Percentiles rank a stretch among this genome's conserved stretches.
phyloP scores from a whole-genome alignment of 2,888 invertebrate species.

The Synanthedon myopaeformis region DNA sequence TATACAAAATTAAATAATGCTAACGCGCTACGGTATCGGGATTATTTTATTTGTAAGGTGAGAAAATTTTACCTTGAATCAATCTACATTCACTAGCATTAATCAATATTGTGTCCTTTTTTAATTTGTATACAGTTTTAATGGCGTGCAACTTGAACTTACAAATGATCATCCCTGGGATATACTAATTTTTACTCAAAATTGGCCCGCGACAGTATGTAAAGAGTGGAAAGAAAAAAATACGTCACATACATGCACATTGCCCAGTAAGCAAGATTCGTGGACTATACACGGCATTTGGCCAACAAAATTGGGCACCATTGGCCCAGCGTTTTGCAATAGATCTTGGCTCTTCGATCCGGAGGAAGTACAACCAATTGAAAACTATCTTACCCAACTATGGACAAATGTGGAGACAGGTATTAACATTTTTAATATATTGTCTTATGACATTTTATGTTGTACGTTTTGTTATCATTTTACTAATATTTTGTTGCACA shows the following conservation, averaged over 20 bases:
- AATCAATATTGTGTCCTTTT: too few species aligned
- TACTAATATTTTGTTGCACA: too few species aligned
- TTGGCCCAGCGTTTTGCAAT: slow-evolving; percentile 81
- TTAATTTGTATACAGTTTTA: slow-evolving; percentile 12
- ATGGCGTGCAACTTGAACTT: slow-evolving; percentile 9
- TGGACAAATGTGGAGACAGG: slow-evolving; percentile 82
- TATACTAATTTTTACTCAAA: slow-evolving; percentile 82
- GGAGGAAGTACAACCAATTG: slow-evolving; percentile 69
- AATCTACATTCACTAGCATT: background rate
- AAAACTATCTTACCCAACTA: slow-evolving; percentile 63
- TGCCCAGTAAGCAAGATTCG: slow-evolving; percentile 71
- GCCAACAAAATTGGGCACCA: slow-evolving; percentile 78
- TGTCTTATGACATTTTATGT: too few species aligned
- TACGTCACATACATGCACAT: slow-evolving; percentile 70
- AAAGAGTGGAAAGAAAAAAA: slow-evolving; percentile 75
- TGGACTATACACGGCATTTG: slow-evolving; percentile 89
- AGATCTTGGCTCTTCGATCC: slow-evolving; percentile 75
- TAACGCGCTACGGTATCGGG: background rate
- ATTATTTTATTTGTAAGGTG: background rate
- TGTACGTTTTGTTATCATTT: too few species aligned
- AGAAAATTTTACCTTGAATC: background rate
- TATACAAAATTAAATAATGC: background rate
- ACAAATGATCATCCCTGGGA: slow-evolving; percentile 71
- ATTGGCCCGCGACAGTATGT: slow-evolving; percentile 82
- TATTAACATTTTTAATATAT: slow-evolving; percentile 4